A percentile compares a stretch with the other conserved stretches of the same genome.
These are phyloP conservation scores for Perca fluviatilis DNA, from an alignment of 2,113 vertebrate genomes.

Conservation along the genomic window DNA sequence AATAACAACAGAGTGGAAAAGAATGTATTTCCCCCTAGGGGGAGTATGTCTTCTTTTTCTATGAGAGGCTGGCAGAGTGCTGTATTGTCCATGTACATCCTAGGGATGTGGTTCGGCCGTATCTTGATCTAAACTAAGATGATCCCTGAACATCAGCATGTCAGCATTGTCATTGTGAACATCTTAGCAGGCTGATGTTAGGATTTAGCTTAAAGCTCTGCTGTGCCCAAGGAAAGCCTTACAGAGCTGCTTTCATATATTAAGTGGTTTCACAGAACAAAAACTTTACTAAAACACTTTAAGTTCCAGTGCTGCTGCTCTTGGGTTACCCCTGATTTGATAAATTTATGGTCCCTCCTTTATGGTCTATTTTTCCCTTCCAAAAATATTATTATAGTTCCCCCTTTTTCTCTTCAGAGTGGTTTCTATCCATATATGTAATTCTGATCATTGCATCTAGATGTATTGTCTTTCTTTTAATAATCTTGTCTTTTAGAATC, in stretches of 20 bases:
- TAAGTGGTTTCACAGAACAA: not conserved
- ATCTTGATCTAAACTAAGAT: not conserved
- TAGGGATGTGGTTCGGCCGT: not conserved
- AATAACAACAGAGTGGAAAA: too few relatives aligned
- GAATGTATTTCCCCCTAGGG: too few relatives aligned
- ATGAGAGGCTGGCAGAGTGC: not conserved
- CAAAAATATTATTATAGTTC: not conserved
- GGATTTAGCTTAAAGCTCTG: not conserved
- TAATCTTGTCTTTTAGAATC: too few relatives aligned
- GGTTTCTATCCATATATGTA: too few relatives aligned
- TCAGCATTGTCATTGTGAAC: not conserved
- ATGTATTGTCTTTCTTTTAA: too few relatives aligned
- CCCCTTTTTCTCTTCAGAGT: too few relatives aligned
- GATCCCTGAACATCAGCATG: not conserved
- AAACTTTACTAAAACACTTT: not conserved
- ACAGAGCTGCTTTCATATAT: not conserved
- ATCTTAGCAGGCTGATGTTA: not conserved
- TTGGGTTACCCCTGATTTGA: not conserved
- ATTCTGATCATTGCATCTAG: not conserved
- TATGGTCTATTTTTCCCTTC: not conserved
- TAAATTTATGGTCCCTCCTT: not conserved
- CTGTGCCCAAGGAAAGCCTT: not conserved
- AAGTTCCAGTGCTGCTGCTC: not conserved
- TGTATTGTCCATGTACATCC: not conserved
- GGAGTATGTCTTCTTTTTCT: too few relatives aligned